These are phyloP conservation scores for Paratilapia polleni DNA, from an alignment of 2,113 vertebrate species.

Conservation along the genomic window DNA sequence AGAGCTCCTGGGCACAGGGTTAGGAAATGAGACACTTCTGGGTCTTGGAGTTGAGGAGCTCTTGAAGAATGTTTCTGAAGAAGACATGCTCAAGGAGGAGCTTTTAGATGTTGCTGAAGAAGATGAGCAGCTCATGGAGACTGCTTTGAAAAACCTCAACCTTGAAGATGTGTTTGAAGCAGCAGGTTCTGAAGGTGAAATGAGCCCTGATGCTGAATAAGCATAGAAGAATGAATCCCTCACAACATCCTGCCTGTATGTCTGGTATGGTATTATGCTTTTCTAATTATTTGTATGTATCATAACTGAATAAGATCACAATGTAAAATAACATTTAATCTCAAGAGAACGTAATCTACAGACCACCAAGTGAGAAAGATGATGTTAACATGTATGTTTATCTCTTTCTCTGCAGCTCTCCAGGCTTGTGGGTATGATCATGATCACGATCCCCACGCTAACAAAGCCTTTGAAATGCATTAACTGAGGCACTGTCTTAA, in stretches of 20 bases:
- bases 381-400: not conserved
- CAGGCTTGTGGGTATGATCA: not conserved
- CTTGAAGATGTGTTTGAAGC: not conserved
- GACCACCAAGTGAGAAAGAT: not conserved
- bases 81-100: too few relatives aligned
- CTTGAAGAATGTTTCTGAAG: too few relatives aligned
- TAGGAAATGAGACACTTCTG: not conserved
- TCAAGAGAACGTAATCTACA: not conserved
- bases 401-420: not conserved
- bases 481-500: not conserved
- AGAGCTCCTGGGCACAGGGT: not conserved
- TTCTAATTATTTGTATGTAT: not conserved
- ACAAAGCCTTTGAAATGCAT: not conserved
- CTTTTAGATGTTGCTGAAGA: not conserved
- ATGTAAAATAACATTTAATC: not conserved
- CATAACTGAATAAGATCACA: not conserved
- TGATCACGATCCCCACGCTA: not conserved
- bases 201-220: not conserved
- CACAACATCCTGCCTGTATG: not conserved
- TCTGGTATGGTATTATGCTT: too few relatives aligned
- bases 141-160: not conserved
- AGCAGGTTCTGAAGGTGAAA: not conserved
- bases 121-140: not conserved
- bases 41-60: not conserved
- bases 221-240: not conserved